Evolutionary conservation across 2,888 invertebrate species (phyloP).

Genomic region (Dryomyza anilis): DNA sequence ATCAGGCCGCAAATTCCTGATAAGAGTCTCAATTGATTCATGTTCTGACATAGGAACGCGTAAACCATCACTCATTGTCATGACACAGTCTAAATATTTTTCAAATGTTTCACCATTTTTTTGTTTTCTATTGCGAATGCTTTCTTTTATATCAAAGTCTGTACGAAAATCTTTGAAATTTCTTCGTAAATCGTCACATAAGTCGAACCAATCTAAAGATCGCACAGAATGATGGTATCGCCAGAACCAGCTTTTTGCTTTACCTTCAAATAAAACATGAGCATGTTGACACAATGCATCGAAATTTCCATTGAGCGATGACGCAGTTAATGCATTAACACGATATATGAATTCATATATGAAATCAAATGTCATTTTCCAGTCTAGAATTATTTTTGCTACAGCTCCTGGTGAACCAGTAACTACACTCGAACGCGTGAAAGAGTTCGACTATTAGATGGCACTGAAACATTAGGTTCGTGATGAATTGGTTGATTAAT

Average conservation of each 20-base stretch:
- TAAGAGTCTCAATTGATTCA: constrained; percentile 13
- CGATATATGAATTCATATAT: constrained; percentile 29
- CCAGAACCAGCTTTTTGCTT: constrained; percentile 31
- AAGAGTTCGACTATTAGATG: not conserved
- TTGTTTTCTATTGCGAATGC: too few species aligned
- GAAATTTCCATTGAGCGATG: constrained; percentile 20
- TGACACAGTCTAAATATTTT: too few species aligned
- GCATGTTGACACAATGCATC: constrained; percentile 17
- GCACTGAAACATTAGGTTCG: not conserved
- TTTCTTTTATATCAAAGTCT: constrained; percentile 14
- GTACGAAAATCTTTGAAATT: constrained; percentile 18
- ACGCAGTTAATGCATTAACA: constrained; percentile 17
- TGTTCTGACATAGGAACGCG: constrained; percentile 11
- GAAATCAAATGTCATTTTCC: constrained; percentile 21
- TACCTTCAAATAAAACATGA: constrained; percentile 11
- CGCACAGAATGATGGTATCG: constrained; percentile 19
- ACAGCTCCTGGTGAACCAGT: not conserved
- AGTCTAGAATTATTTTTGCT: constrained; percentile 21
- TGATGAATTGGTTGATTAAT: not conserved
- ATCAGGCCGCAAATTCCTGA: constrained; percentile 24
- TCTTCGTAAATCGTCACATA: constrained; percentile 12
- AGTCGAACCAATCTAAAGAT: constrained; percentile 17
- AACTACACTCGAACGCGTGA: not conserved
- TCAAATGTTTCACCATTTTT: too few species aligned
- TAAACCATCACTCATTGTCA: constrained; percentile 17